Conservation (phyloP, 2,113 vertebrate species). For the Thamnophis sirtalis region DNA sequence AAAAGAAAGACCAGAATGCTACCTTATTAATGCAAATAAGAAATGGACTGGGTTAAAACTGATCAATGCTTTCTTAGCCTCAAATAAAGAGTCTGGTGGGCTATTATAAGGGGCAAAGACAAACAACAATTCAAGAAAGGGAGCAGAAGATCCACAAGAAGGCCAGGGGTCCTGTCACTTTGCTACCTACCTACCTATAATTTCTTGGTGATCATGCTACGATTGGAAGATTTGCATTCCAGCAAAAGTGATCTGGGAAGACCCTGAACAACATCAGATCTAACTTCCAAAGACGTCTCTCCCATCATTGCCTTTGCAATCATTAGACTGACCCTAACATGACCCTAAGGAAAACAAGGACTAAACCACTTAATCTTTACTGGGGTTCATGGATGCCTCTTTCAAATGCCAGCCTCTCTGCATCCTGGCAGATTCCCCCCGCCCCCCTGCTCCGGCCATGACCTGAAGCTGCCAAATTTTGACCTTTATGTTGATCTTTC, state of each 20-base stretch:
- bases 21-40: neutral
- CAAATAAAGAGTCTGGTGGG: neutral
- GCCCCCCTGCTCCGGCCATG: neutral
- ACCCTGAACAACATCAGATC: neutral
- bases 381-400: neutral
- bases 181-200: neutral
- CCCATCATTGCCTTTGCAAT: neutral
- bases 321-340: neutral
- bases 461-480: neutral
- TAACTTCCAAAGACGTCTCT: neutral
- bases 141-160: neutral
- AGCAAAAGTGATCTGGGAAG: neutral
- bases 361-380: slow-evolving; percentile 11
- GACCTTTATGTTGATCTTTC: slow-evolving; percentile 1
- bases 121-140: neutral
- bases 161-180: neutral
- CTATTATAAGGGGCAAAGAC: neutral
- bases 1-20: neutral
- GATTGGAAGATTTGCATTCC: neutral
- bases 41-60: neutral
- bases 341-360: neutral
- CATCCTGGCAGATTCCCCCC: neutral
- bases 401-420: neutral
- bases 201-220: neutral
- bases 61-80: neutral